Base-by-base conservation (phyloP, 2,888 invertebrate genomes). In the Salpingus planirostris region DNA sequence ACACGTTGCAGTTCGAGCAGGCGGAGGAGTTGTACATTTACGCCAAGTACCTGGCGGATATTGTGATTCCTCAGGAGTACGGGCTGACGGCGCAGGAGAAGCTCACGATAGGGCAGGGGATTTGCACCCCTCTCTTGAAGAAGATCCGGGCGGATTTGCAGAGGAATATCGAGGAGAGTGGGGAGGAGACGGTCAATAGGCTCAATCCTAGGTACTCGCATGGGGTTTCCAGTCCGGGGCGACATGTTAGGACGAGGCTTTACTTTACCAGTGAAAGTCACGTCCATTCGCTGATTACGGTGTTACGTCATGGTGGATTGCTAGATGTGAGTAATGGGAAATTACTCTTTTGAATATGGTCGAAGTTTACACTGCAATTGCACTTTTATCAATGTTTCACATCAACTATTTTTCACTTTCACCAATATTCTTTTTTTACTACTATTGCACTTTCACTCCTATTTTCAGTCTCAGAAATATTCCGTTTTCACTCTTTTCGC, bases 261-360 rank as follows among this genome's bases (percentile, higher is more conserved):
- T 99, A 99, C 69, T 99, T 98, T 66, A 99, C 98, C 2, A 96
- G 95, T 62, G 98, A 98, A 70, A 93, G 93, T 60, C 98, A 99
- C 67, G 92, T 98, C 41, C 98, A 99, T 68, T 97, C 96, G 6
- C 68, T 99, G 41, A 77, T 99, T 43, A 97, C 96, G 2, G 89
- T 97, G 36, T 74, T 99, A 29, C 74, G 96, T 43, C 92, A 86
- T 62, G 96, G 96, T 7, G 92, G 90, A 12, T 67, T 96, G 31
- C 69, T 91, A 6, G 85, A 90, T 64, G 90, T 88, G 62, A 69
- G 74, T 66, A 22, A 14, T 25, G 11, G 11, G 10, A 1, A n/a
- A n/a, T n/a, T n/a, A n/a, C n/a, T n/a, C n/a, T n/a, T n/a, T n/a
- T n/a, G n/a, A n/a, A n/a, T n/a, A n/a, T n/a, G n/a, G n/a, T n/a